Conservation (phyloP, 2,113 vertebrate species). For the Cyanoliseus patagonus region DNA sequence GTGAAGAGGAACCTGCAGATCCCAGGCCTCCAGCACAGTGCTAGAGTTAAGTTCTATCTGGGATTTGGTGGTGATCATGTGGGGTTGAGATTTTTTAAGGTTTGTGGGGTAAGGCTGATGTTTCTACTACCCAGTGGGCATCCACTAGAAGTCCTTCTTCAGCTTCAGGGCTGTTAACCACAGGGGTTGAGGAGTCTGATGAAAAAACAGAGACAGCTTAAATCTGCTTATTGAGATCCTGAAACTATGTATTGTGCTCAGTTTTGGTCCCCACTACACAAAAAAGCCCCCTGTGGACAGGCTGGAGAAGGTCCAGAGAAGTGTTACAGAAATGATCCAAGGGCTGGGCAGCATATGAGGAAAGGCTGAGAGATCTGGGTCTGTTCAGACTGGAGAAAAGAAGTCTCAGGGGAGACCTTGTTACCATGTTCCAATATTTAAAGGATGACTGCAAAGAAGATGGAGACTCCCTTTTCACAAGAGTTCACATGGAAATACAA, state of each 20-base stretch:
- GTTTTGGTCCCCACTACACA: background rate
- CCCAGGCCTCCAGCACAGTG: background rate
- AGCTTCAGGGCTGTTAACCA: background rate
- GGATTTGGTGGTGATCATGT: accelerated
- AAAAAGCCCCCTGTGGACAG: background rate
- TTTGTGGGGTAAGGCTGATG: accelerated
- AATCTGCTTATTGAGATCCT: background rate
- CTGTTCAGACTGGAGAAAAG: background rate
- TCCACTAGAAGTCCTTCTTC: background rate
- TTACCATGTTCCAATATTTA: background rate
- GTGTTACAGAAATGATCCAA: background rate
- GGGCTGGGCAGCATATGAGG: background rate
- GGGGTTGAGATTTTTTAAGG: background rate
- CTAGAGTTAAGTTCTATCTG: background rate
- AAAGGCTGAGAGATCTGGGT: background rate
- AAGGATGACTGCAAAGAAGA: background rate
- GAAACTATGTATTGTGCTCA: background rate
- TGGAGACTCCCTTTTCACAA: background rate
- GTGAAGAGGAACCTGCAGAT: background rate
- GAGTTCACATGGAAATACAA: background rate
- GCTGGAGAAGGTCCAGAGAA: background rate
- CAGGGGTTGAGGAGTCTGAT: no score
- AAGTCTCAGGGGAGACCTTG: background rate
- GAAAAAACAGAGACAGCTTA: background rate
- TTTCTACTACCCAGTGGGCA: background rate